phyloP scores from a whole-genome alignment of 2,888 invertebrate genomes.

The Drosophila antonietae region DNA sequence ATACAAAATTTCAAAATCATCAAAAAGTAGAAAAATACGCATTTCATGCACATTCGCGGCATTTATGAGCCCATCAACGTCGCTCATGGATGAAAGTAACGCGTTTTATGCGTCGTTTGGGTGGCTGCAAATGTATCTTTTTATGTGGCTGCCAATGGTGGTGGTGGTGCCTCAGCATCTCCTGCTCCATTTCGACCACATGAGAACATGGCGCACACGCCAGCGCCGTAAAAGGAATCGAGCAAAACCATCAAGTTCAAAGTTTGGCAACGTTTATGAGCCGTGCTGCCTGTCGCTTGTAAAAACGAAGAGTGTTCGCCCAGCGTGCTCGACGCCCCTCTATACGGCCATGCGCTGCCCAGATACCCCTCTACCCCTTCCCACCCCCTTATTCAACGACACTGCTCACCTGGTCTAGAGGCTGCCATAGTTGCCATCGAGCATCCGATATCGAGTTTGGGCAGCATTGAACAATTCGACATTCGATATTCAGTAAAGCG shows the following conservation, averaged over 20 bases:
- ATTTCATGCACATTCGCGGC: slow-evolving; percentile 81
- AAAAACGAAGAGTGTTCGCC: slow-evolving; percentile 61
- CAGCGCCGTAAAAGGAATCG: slow-evolving; percentile 68
- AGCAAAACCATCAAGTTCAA: slow-evolving; percentile 80
- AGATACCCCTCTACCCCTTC: slow-evolving; percentile 1
- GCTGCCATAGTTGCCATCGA: slow-evolving; percentile 15
- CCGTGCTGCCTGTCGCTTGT: slow-evolving; percentile 67
- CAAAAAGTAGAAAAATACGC: slow-evolving; percentile 82
- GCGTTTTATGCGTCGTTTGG: slow-evolving; percentile 81
- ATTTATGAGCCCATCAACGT: slow-evolving; percentile 82
- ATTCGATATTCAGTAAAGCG: background rate
- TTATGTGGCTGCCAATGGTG: slow-evolving; percentile 64
- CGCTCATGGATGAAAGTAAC: slow-evolving; percentile 82
- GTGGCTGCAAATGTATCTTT: slow-evolving; percentile 80
- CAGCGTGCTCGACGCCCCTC: slow-evolving; percentile 2
- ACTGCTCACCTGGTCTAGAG: slow-evolving; percentile 34
- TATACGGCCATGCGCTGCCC: slow-evolving; percentile 12
- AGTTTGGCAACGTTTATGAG: slow-evolving; percentile 81
- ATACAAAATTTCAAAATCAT: slow-evolving; percentile 81
- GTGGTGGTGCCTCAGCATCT: slow-evolving; percentile 8
- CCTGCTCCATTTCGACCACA: slow-evolving; percentile 34
- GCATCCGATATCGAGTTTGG: background rate
- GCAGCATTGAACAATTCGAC: background rate
- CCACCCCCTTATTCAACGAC: background rate
- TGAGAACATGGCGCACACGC: slow-evolving; percentile 64